Evolutionary conservation across 1,140 invertebrate genomes (phyloP), one percentile per base, ranked within the genome.

Genomic region (Chironomus tepperi): DNA sequence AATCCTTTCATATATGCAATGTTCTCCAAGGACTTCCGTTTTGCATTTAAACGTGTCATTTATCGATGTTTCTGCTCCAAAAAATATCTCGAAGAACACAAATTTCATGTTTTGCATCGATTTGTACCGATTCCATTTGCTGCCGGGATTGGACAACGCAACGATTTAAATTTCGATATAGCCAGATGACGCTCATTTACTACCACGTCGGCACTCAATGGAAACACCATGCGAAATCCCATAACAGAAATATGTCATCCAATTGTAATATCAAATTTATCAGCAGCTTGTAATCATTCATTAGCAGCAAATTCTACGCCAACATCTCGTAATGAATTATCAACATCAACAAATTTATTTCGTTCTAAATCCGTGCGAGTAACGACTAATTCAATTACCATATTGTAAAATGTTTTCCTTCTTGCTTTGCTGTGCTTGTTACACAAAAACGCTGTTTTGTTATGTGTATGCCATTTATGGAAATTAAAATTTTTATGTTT

Each of bases 1-100:
- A 93, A 93, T 81, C 91, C 91, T 0, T 90, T 92, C 77, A 92
- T 93, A 77, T 93, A 93, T 77, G 92, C 92, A 7, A 91, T 93
- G 78, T 91, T 92, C 80, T 93, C 90, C 76, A 88, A 88, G 0
- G 90, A 93, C 79, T 93, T 93, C 80, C 87, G 91, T 78, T 83
- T 89, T 75, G 92, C 92, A 0, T 92, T 94, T 77, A 91, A 90
- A 89, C 83, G 87, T 75, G 82, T 93, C 15, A 91, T 91, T 0
- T 86, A 89, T 16, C 83, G 82, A n/a, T 87, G 86, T 78, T 84
- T 83, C 8, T 84, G 83, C 77, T 83, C 82, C 0, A 78, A 80
- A 73, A 76, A 78, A 6, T 70, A 70, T 70, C 65, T 70, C 16
- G 65, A 70, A 19, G 65, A 70, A 70, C 65, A 70, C 19, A 70